A percentile compares a stretch with the other conserved stretches of the same genome.
These are phyloP conservation scores for Hartigia nigra DNA, from an alignment of 2,888 invertebrate genomes.

Conservation along the genomic window DNA sequence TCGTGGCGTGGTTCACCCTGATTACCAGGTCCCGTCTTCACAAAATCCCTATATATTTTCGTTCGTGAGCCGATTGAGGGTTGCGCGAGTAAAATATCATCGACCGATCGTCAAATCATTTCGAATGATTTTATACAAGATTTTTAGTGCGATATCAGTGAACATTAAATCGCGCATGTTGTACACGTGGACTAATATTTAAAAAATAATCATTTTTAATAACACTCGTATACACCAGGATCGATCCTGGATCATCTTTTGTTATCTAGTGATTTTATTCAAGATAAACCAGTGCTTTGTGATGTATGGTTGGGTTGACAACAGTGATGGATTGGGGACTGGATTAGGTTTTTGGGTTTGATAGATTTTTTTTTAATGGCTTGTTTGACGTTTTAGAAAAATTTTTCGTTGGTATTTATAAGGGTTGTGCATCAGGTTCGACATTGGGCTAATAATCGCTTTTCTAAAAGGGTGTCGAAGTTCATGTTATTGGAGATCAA, in stretches of 20 bases:
- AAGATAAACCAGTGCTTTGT: neutral
- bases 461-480: neutral
- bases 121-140: neutral
- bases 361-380: neutral
- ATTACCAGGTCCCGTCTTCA: constrained; percentile 36
- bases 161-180: neutral
- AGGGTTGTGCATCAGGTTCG: neutral
- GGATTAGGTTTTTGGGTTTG: neutral
- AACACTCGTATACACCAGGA: neutral
- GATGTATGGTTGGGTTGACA: neutral
- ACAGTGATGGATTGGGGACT: neutral
- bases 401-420: constrained; percentile 7
- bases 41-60: neutral
- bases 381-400: neutral
- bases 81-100: neutral
- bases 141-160: neutral
- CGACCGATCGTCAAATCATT: neutral
- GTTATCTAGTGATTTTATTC: neutral
- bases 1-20: constrained; percentile 59
- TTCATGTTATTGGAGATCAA: neutral
- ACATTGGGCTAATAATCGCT: neutral
- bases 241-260: neutral
- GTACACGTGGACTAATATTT: neutral
- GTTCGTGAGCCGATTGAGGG: neutral
- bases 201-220: neutral